These are phyloP conservation scores for Neotoma lepida DNA, from an alignment of 2,113 vertebrate species.

Conservation along the genomic window DNA sequence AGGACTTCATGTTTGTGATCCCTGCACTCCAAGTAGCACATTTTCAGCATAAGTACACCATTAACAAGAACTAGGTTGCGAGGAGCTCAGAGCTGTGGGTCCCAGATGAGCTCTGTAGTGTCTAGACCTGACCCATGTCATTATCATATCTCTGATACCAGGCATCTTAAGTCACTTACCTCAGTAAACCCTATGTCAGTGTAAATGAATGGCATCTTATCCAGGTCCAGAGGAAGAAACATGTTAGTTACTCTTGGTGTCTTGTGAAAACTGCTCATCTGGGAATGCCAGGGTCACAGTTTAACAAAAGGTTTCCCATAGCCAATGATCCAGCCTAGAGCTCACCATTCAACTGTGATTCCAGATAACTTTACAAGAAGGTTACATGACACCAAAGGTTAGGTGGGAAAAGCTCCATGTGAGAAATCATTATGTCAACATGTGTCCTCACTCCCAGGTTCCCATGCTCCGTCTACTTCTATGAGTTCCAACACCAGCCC, in stretches of 20 bases:
- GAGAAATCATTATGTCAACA: background rate
- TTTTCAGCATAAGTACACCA: background rate
- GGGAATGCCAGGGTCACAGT: background rate
- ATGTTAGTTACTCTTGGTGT: background rate
- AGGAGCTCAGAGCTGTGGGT: background rate
- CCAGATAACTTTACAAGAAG: background rate
- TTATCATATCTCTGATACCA: background rate
- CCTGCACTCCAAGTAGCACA: constrained; percentile 41
- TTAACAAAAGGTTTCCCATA: background rate
- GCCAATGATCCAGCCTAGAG: background rate
- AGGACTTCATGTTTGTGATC: background rate
- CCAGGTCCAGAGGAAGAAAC: background rate
- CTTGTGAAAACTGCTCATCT: background rate
- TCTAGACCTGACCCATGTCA: background rate
- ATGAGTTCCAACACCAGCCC: constrained; percentile 89
- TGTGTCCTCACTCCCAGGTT: constrained; percentile 78
- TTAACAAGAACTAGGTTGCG: background rate
- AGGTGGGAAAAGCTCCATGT: background rate
- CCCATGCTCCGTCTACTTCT: constrained; percentile 89
- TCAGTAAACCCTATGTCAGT: background rate
- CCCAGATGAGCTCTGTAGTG: background rate
- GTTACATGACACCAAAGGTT: background rate
- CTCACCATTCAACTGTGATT: background rate
- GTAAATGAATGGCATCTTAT: background rate
- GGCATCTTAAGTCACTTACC: background rate